Conservation (phyloP, 2,797 vertebrate genomes). For the Megaceryle alcyon region DNA sequence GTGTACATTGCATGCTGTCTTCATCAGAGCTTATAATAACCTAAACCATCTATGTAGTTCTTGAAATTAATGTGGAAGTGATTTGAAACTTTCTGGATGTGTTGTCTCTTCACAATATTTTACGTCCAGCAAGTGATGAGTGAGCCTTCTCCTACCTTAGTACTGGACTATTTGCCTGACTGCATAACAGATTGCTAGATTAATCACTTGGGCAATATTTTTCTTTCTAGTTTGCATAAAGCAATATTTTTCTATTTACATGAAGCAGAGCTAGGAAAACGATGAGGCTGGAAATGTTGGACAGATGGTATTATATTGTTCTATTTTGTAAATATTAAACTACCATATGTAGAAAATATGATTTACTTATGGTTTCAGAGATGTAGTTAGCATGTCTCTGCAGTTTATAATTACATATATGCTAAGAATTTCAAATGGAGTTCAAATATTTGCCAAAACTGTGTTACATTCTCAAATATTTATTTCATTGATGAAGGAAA, state of each 20-base stretch:
- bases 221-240: neutral
- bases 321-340: constrained; percentile 8
- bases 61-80: constrained; percentile 38
- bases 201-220: neutral
- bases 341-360: neutral
- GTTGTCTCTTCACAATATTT: constrained; percentile 18
- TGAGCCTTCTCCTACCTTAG: neutral
- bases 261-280: neutral
- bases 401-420: neutral
- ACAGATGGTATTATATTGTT: neutral
- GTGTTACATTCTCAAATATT: neutral
- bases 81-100: neutral
- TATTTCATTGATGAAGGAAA: neutral
- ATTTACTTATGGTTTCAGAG: neutral
- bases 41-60: neutral
- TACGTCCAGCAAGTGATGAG: constrained; percentile 44
- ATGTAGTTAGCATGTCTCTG: neutral
- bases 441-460: neutral
- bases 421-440: neutral
- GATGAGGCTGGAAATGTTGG: neutral
- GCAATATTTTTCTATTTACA: constrained; percentile 17
- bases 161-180: neutral
- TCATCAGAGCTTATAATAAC: constrained; percentile 17
- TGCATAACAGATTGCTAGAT: neutral
- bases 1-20: neutral